Evolutionary conservation across 2,113 vertebrate genomes (phyloP).

Genomic region (Leuciscus idus): DNA sequence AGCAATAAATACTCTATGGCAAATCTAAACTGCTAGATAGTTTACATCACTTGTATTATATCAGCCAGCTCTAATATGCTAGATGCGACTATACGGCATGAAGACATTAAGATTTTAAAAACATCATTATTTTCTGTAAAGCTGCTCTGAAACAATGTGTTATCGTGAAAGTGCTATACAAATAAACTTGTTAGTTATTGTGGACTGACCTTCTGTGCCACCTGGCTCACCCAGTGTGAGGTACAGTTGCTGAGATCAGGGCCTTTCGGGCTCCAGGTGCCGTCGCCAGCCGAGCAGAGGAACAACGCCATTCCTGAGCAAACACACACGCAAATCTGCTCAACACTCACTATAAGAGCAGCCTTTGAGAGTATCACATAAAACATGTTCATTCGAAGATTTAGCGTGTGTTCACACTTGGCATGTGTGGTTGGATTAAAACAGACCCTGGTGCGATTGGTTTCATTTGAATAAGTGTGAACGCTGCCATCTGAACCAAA

Average conservation of each 20-base stretch:
- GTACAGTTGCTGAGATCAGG: constrained; percentile 99
- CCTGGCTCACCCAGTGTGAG: constrained; percentile 98
- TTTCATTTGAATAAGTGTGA: too few relatives aligned
- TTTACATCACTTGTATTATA: too few relatives aligned
- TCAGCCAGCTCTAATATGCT: neutral
- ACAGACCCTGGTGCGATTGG: too few relatives aligned
- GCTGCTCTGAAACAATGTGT: neutral
- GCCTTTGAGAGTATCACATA: too few relatives aligned
- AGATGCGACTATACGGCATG: neutral
- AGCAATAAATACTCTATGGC: neutral
- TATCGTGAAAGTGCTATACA: neutral
- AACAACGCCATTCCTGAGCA: constrained; percentile 90
- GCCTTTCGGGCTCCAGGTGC: constrained; percentile 90
- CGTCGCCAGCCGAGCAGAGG: constrained; percentile 86
- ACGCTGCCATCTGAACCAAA: too few relatives aligned
- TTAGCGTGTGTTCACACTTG: neutral
- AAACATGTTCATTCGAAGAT: neutral
- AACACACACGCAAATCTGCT: constrained; percentile 60
- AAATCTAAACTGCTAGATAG: neutral
- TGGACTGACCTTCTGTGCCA: constrained; percentile 93
- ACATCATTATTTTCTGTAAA: neutral
- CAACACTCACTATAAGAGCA: neutral
- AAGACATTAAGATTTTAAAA: neutral
- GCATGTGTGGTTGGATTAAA: too few relatives aligned
- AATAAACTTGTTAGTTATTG: neutral